Evolutionary conservation across 2,797 vertebrate species (phyloP), one percentile per base, ranked within the genome.

Genomic region (Phoebastria nigripes): DNA sequence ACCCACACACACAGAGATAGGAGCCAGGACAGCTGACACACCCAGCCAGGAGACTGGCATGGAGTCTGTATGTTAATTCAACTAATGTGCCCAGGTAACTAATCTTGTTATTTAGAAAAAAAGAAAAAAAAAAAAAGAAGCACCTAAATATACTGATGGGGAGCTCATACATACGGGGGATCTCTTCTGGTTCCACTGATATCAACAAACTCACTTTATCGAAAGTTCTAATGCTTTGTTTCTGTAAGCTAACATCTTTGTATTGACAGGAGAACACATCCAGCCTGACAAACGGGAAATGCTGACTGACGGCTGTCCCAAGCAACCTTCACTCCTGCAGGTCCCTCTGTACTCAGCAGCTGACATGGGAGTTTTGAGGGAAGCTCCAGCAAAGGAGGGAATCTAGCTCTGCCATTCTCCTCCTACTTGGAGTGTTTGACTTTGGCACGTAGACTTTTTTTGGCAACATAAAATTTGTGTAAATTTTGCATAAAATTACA

Each of bases 281-380:
- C n/a, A 35, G 61, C 46, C 63, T 61, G 62, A 62, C 24, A 49
- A 42, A 39, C 2, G 9, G 52, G 31, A 79, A 56, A 54, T 24
- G 24, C 18, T 1, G 10, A 71, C 18, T 31, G 31, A 51, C 1
- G 2, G 61, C 29, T 52, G 44, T 21, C 59, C 42, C 59, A 46
- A 1, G 3, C 67, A 80, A 21, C 17, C 63, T 49, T 22, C 11
- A 9, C 5, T 47, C 42, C 63, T 46, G 41, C 37, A 39, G 13
- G 15, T 37, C 46, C 22, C 33, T 71, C 62, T 42, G 15, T 10
- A 4, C 66, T 13, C 41, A 28, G 22, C 0, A 2, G 15, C 18
- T 37, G 26, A 66, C 0, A 1, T 6, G 11, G 24, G 42, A 5
- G 0, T 29, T 41, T 41, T 13, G 55, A 54, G 33, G 29, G 35